phyloP scores from a whole-genome alignment of 2,113 vertebrate genomes.

The Cheilinus undulatus region DNA sequence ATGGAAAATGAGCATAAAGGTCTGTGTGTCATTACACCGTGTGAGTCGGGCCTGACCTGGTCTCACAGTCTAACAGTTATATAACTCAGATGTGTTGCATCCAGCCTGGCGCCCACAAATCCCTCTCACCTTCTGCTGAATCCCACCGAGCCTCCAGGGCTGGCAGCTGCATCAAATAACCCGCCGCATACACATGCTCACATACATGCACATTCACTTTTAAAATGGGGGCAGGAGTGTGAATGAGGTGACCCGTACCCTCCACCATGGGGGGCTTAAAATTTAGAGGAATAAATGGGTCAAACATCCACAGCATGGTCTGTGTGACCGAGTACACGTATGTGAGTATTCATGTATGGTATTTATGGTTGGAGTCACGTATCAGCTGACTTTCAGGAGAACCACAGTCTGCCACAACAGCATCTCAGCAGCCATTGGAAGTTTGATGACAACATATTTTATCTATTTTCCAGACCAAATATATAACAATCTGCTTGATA shows the following conservation, averaged over 20 bases:
- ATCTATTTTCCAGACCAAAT: too few species aligned
- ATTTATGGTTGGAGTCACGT: too few species aligned
- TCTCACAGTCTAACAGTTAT: constrained; percentile 13
- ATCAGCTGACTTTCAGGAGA: too few species aligned
- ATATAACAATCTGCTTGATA: too few species aligned
- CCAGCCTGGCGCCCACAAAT: constrained; percentile 62
- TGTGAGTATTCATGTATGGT: too few species aligned
- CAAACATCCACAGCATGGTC: neutral
- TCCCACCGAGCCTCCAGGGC: constrained; percentile 20
- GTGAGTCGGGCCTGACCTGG: constrained; percentile 24
- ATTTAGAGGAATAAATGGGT: neutral
- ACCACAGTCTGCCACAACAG: too few species aligned
- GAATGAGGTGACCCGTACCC: neutral
- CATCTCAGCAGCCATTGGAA: too few species aligned
- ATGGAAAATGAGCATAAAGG: neutral
- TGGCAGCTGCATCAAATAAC: constrained; percentile 14
- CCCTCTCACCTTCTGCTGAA: constrained; percentile 46
- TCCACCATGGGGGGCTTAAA: neutral
- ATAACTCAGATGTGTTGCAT: constrained; percentile 52
- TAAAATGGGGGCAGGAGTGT: constrained; percentile 15
- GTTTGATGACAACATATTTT: too few species aligned
- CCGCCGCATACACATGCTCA: neutral
- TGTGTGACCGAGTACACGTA: neutral
- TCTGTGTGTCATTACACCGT: neutral
- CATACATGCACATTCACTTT: neutral